phyloP scores from a whole-genome alignment of 2,113 vertebrate species.

The Micronisus gabar region DNA sequence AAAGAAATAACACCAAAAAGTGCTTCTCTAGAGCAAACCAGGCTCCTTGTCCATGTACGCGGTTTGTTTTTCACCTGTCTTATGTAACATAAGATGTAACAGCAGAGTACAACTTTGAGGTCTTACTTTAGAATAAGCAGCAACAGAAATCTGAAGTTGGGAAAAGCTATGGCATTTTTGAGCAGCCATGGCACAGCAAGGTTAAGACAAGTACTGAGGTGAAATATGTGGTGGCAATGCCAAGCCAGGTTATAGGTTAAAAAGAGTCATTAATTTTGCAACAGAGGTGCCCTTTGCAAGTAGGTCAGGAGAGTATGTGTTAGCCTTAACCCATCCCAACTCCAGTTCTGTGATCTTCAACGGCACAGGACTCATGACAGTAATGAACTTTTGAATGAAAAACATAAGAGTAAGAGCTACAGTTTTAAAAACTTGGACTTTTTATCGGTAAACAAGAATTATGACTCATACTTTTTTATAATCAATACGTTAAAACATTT shows the following conservation, averaged over 20 bases:
- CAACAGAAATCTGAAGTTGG: neutral
- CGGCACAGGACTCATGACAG: neutral
- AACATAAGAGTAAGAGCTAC: neutral
- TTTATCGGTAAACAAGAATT: neutral
- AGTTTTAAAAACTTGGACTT: neutral
- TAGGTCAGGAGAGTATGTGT: neutral
- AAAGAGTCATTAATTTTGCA: constrained; percentile 3
- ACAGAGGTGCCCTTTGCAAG: neutral
- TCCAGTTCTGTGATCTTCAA: neutral
- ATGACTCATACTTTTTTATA: neutral
- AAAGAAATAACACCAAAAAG: neutral
- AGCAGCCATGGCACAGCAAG: neutral
- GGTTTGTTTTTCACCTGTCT: neutral
- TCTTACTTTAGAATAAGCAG: neutral
- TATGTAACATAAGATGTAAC: neutral
- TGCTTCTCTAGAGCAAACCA: neutral
- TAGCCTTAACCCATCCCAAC: neutral
- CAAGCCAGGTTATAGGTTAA: neutral
- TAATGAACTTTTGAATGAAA: neutral
- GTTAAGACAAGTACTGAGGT: neutral
- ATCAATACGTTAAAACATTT: neutral
- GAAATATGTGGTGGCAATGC: neutral
- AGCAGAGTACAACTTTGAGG: neutral
- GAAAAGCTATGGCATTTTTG: neutral
- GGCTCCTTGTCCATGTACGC: neutral